These are phyloP conservation scores for Australoheros facetus DNA, from an alignment of 2,797 vertebrate species.

Conservation along the genomic window DNA sequence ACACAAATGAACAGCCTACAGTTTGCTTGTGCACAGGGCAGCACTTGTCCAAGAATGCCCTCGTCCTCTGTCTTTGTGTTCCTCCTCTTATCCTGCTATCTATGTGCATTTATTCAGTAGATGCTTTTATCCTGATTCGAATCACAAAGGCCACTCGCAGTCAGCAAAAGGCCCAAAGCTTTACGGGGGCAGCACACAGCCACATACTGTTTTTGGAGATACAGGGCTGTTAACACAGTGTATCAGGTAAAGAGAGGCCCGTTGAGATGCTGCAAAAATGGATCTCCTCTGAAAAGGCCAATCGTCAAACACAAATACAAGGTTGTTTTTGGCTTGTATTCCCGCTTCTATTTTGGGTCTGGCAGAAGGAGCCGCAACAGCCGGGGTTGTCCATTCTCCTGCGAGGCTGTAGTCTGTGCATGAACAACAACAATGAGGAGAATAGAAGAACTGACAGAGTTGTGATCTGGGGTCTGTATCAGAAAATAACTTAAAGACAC, in stretches of 20 bases:
- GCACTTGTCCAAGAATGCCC: constrained; percentile 33
- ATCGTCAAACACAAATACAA: constrained; percentile 69
- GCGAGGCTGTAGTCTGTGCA: constrained; percentile 59
- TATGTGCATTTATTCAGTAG: constrained; percentile 56
- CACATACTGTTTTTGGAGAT: constrained; percentile 55
- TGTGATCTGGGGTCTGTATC: constrained; percentile 7
- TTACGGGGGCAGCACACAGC: constrained; percentile 16
- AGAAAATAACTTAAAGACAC: constrained; percentile 6
- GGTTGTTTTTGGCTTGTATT: constrained; percentile 68
- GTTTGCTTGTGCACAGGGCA: constrained; percentile 40
- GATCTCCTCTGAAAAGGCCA: constrained; percentile 72
- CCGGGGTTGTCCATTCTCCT: constrained; percentile 71
- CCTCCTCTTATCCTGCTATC: constrained; percentile 33
- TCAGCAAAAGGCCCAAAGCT: constrained; percentile 47
- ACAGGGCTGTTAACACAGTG: constrained; percentile 32
- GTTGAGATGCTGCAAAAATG: constrained; percentile 60
- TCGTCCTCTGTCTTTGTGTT: constrained; percentile 24
- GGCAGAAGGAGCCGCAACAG: constrained; percentile 70
- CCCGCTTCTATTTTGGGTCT: constrained; percentile 73
- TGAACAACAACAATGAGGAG: constrained; percentile 45
- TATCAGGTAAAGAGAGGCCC: constrained; percentile 53
- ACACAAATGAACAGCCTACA: constrained; percentile 41
- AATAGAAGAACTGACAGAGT: constrained; percentile 34
- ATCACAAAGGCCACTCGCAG: constrained; percentile 60
- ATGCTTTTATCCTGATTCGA: constrained; percentile 60